Conservation (phyloP, 2,113 vertebrate species). For the Himantopus leucocephalus region DNA sequence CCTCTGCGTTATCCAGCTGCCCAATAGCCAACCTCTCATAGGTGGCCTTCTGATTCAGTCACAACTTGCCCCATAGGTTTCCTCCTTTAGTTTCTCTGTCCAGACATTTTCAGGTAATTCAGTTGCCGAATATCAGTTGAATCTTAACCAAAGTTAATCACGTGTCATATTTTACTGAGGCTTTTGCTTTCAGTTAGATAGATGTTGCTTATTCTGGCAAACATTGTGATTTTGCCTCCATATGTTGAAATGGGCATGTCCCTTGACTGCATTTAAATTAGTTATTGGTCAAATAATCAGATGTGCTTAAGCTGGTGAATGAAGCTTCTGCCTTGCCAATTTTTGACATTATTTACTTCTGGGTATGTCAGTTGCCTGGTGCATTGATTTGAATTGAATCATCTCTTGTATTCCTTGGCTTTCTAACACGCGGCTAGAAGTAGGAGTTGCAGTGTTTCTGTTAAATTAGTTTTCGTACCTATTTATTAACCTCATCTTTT, state of each 20-base stretch:
- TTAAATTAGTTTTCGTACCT: background rate
- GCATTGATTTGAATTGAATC: background rate
- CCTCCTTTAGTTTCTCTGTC: background rate
- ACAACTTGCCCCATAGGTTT: background rate
- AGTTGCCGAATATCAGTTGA: background rate
- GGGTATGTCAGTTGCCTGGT: background rate
- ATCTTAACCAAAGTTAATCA: background rate
- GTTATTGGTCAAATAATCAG: background rate
- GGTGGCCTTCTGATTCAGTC: background rate
- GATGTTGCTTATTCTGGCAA: background rate
- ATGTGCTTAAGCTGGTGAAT: background rate
- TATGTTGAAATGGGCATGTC: background rate
- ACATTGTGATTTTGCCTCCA: fast-evolving
- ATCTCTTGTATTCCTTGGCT: background rate
- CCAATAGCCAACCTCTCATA: no score
- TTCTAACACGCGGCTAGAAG: background rate
- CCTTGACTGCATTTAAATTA: background rate
- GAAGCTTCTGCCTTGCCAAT: background rate
- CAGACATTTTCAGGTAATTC: background rate
- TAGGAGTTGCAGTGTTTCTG: background rate
- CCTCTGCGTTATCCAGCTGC: background rate
- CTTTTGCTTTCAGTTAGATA: background rate
- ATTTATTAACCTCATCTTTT: background rate
- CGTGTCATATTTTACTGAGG: background rate
- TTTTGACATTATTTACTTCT: background rate